phyloP scores from a whole-genome alignment of 2,888 invertebrate species.

The Coelopa pilipes region DNA sequence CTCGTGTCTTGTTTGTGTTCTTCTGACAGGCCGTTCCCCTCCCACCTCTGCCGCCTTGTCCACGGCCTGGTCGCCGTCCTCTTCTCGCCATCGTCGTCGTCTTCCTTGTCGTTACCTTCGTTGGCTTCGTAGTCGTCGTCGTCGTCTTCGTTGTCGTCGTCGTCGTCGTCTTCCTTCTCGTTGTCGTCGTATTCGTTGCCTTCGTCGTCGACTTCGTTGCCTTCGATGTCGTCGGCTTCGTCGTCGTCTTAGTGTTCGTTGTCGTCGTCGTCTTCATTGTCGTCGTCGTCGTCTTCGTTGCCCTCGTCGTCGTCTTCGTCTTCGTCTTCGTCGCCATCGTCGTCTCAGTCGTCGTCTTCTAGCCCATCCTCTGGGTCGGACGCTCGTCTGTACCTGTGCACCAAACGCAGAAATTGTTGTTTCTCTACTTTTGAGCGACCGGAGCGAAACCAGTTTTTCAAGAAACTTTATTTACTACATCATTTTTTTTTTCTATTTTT shows the following conservation, averaged over 20 bases:
- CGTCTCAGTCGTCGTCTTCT: not conserved
- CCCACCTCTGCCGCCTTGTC: no score
- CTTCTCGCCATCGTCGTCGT: no score
- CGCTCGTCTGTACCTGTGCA: conserved; percentile 23
- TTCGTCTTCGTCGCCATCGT: no score
- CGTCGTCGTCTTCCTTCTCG: no score
- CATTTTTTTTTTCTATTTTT: not conserved
- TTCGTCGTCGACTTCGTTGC: no score
- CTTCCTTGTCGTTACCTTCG: no score
- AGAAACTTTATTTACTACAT: conserved; percentile 21
- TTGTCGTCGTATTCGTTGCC: no score
- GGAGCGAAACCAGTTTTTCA: conserved; percentile 26
- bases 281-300: no score
- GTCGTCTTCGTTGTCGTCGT: not conserved
- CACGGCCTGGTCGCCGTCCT: no score
- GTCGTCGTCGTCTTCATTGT: no score
- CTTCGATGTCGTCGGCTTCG: not conserved
- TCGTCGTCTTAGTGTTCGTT: not conserved
- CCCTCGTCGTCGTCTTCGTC: no score
- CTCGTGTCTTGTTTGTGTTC: conserved; percentile 1
- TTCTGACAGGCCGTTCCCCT: not conserved
- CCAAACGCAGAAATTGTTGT: conserved; percentile 19
- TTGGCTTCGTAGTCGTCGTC: no score
- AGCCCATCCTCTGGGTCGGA: not conserved
- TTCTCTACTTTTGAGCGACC: conserved; percentile 30